Evolutionary conservation across 2,888 invertebrate genomes (phyloP), one percentile per base, ranked within the genome.

Genomic region (Caradrina clavipalpis): DNA sequence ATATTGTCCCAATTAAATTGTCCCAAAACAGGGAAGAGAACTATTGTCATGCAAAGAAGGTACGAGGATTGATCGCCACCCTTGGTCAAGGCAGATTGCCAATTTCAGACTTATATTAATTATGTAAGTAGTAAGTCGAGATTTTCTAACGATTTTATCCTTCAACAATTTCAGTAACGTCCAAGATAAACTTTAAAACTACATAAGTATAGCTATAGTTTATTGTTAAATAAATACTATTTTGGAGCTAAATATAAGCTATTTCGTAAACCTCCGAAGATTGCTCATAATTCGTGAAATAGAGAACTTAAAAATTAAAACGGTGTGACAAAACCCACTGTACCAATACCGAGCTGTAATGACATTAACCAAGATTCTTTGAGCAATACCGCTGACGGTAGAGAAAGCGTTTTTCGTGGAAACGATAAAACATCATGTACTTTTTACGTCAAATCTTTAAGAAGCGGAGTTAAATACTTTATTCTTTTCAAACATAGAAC

Each of bases 391-490:
- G 87, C 89, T 88, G 91, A 85, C 88, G 85, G 88, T 80, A 86
- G 94, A 92, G 94, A 94, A 94, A 94, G 95, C 94, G 86, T 87
- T 89, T 89, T 95, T 94, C 94, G 89, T 86, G 89, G 92, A 93
- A 93, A 89, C 86, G 88, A 90, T 89, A 88, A 85, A 86, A 86
- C 86, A 83, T 83, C 84, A 82, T 82, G 83, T 73, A 77, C 73
- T 71, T 80, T 79, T 74, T 63, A 73, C 68, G 67, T 61, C 35
- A 51, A 51, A 57, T 68, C 63, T 67, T 76, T 51, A 62, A 26
- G 47, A 57, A 66, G 39, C 64, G 42, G 51, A 42, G 62, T 58
- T 66, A 50, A 81, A 64, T 51, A 50, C 42, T 50, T 70, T 73
- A 64, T 49, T 45, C 49, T 54, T 60, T 31, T 70, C 31, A 47